phyloP scores from a whole-genome alignment of 2,113 vertebrate species.

The Ovibos moschatus region DNA sequence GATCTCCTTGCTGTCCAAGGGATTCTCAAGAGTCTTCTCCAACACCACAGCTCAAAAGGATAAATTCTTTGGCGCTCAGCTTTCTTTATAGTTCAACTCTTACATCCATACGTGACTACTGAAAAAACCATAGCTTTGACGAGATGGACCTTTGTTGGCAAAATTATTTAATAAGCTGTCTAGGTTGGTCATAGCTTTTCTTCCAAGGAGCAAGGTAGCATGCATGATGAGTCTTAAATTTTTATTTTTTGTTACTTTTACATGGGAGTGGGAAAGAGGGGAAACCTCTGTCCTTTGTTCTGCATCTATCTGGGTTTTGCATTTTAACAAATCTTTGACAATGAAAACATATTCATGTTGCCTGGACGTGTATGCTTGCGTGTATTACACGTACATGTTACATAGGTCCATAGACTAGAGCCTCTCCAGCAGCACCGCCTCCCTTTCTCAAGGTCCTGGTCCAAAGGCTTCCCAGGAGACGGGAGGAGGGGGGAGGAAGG shows the following conservation, averaged over 20 bases:
- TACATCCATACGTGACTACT: background rate
- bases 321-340: background rate
- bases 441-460: background rate
- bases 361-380: rapidly evolving
- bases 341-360: background rate
- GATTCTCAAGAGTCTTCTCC: background rate
- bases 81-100: background rate
- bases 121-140: background rate
- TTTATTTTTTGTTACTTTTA: background rate
- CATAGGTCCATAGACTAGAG: background rate
- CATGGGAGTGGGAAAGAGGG: background rate
- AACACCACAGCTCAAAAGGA: background rate
- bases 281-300: background rate
- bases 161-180: background rate
- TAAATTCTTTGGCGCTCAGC: background rate
- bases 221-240: background rate
- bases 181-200: background rate
- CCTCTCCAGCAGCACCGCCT: background rate
- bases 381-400: no score
- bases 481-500: background rate
- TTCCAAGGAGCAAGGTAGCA: background rate
- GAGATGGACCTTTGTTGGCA: background rate
- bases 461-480: background rate
- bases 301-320: background rate
- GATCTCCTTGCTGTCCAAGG: background rate